Evolutionary conservation across 2,888 invertebrate species (phyloP).

Genomic region (Yponomeuta plumbellus): DNA sequence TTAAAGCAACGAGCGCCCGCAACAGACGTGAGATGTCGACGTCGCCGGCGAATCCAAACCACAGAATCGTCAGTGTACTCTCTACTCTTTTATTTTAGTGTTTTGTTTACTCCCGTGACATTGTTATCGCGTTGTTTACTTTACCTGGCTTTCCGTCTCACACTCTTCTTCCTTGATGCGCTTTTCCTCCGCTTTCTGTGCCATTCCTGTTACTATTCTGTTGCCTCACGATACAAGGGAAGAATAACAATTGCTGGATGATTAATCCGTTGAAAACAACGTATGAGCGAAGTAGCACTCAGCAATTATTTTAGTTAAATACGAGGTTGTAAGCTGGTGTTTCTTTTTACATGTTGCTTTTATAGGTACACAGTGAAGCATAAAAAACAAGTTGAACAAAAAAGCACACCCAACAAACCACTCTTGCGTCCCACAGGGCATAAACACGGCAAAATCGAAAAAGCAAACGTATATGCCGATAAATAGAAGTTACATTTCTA

Average conservation of each 20-base stretch:
- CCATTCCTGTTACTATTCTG: background rate
- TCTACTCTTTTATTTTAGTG: background rate
- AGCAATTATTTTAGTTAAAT: no score
- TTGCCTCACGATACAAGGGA: background rate
- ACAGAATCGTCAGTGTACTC: background rate
- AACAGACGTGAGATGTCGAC: background rate
- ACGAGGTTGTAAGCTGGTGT: background rate
- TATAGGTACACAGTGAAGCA: background rate
- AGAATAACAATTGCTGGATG: background rate
- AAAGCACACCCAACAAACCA: constrained; percentile 17
- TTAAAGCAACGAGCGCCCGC: background rate
- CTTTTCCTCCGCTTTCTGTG: background rate
- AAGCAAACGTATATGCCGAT: constrained; percentile 9
- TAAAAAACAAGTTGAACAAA: background rate
- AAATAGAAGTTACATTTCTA: constrained; percentile 14
- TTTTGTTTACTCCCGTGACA: background rate
- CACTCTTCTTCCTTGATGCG: background rate
- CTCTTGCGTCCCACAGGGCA: constrained; percentile 2
- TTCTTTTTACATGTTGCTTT: background rate
- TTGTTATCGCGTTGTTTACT: constrained; percentile 1
- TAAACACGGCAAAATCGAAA: constrained; percentile 8
- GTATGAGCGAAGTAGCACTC: no score
- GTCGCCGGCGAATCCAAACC: background rate
- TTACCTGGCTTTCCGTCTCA: background rate
- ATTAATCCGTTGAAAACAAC: background rate